phyloP scores from a whole-genome alignment of 1,140 invertebrate genomes.

The Parasteatoda tepidariorum region DNA sequence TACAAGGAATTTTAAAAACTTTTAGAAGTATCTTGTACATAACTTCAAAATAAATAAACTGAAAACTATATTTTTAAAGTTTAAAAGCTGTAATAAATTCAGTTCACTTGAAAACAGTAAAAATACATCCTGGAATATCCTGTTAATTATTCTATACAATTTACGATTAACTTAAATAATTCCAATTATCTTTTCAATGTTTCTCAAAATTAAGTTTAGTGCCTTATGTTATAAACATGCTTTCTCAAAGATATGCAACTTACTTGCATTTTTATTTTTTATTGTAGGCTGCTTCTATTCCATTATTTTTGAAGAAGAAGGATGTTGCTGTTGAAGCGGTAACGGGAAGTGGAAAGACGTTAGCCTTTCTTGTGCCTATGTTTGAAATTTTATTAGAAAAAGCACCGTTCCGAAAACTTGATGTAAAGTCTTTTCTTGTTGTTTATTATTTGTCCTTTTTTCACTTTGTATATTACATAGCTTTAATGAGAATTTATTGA shows the following conservation, averaged over 20 bases:
- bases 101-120: not conserved
- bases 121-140: not conserved
- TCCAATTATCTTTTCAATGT: not conserved
- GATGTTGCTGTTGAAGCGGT: slow-evolving; percentile 97
- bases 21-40: too few species aligned
- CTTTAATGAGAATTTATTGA: not conserved
- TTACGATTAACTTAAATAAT: not conserved
- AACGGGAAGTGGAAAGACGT: slow-evolving; percentile 96
- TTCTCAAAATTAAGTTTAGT: not conserved
- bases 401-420: slow-evolving; percentile 59
- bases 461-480: slow-evolving; percentile 63
- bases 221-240: not conserved
- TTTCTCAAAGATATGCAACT: not conserved
- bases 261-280: not conserved
- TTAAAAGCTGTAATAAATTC: not conserved
- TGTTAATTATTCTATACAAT: not conserved
- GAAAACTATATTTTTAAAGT: too few species aligned
- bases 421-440: slow-evolving; percentile 55
- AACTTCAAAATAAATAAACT: too few species aligned
- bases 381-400: slow-evolving; percentile 84
- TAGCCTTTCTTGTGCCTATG: slow-evolving; percentile 93
- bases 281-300: slow-evolving; percentile 87
- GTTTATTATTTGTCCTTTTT: slow-evolving; percentile 14
- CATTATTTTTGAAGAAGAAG: slow-evolving; percentile 84
- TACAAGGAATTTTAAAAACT: too few species aligned